Conservation (phyloP, 2,113 vertebrate species). For the Stegastes partitus region DNA sequence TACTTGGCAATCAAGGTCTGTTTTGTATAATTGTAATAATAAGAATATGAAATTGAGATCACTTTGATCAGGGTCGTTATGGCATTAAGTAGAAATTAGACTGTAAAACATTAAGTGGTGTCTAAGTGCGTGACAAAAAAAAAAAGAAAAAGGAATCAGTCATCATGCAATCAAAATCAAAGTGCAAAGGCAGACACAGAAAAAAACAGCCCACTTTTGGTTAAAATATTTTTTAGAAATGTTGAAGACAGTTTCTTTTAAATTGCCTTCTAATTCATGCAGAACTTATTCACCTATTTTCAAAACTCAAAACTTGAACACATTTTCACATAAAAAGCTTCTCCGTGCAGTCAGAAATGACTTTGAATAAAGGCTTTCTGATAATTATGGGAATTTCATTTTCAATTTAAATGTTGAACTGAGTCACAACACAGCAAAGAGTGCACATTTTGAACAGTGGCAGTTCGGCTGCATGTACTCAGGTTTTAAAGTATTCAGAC, state of each 20-base stretch:
- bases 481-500: slow-evolving; percentile 11
- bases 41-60: no score
- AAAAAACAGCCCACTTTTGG: background rate
- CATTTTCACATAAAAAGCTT: background rate
- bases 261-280: background rate
- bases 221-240: background rate
- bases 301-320: background rate
- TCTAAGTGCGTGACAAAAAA: background rate
- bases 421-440: background rate
- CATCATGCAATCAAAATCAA: background rate
- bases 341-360: background rate
- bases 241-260: background rate
- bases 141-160: background rate
- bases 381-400: background rate
- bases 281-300: background rate
- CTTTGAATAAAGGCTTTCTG: background rate
- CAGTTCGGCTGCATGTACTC: slow-evolving; percentile 1
- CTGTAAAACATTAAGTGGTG: background rate
- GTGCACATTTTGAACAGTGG: background rate
- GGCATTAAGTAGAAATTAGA: background rate
- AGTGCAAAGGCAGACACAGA: background rate
- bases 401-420: slow-evolving; percentile 2
- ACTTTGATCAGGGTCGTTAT: background rate
- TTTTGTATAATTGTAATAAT: no score
- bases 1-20: no score